Evolutionary conservation across 2,888 invertebrate genomes (phyloP), one percentile per base, ranked within the genome.

Genomic region (Pelosia muscerda): DNA sequence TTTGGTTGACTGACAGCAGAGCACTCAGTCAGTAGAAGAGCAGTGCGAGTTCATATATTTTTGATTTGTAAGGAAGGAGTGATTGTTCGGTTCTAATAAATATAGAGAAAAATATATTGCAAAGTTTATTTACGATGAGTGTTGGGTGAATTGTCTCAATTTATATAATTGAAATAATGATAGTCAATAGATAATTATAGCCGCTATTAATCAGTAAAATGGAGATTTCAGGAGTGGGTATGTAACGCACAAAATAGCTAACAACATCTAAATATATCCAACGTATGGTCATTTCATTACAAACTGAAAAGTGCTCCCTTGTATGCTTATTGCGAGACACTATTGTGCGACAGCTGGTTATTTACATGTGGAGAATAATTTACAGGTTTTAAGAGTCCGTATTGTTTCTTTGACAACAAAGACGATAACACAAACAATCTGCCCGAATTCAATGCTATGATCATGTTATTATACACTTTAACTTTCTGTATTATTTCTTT

Each of bases 141-240:
- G 26, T 59, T 65, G 56, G 63, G 63, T 31, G 69, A 65, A 55
- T 63, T 68, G 54, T 69, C 57, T 31, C 60, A 59, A 65, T 53
- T 63, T 49, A 38, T 68, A 34, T 65, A 68, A 63, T 64, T 60
- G 66, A 68, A 38, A 66, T 28, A 56, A 79, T 79, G 78, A 53
- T 74, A 65, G 53, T 58, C 22, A 59, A 25, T 55, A 67, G 63
- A 71, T 77, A 73, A 66, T 53, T 72, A 54, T 72, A 53, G 26
- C 56, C 58, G 11, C 60, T 62, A 66, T 69, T 74, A 67, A 71
- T 68, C 62, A 54, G 66, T 86, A 87, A 78, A 83, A 93, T 94
- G 94, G 94, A 93, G 82, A 83, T 91, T 77, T 88, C 94, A 81
- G 93, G 93, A 72, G 74, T 91, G 81, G 94, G 93, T 93, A 89